phyloP scores from a whole-genome alignment of 2,888 invertebrate species.

The Scelioninae gen. 2 region DNA sequence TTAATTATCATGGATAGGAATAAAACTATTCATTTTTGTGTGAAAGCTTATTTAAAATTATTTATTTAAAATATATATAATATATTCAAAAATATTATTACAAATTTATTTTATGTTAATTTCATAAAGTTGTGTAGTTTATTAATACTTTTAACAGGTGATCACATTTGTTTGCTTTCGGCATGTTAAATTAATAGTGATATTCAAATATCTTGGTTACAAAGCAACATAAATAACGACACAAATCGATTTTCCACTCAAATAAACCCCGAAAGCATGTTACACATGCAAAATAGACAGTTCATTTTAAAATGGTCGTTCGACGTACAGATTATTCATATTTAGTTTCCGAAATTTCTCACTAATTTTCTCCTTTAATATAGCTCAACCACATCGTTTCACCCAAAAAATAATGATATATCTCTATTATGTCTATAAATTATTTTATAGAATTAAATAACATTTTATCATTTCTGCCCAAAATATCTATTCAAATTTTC shows the following conservation, averaged over 20 bases:
- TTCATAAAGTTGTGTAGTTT: too few relatives aligned
- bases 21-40: too few relatives aligned
- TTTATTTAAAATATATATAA: too few relatives aligned
- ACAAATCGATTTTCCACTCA: constrained; percentile 38
- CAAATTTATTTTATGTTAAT: too few relatives aligned
- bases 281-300: constrained; percentile 26
- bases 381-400: too few relatives aligned
- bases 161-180: constrained; percentile 34
- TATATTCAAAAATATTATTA: too few relatives aligned
- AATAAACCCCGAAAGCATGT: constrained; percentile 35
- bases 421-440: too few relatives aligned
- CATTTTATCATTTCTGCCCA: constrained; percentile 14
- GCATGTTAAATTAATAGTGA: constrained; percentile 20
- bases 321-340: constrained; percentile 25
- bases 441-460: constrained; percentile 20
- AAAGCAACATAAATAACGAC: constrained; percentile 39
- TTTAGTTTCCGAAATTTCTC: constrained; percentile 21
- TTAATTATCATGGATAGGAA: too few relatives aligned
- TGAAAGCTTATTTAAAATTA: too few relatives aligned
- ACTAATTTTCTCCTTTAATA: constrained; percentile 5
- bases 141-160: constrained; percentile 28
- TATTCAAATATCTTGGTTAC: constrained; percentile 21
- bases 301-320: constrained; percentile 40
- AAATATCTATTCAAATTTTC: constrained; percentile 30
- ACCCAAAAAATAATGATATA: too few relatives aligned